Conservation (phyloP, 2,113 vertebrate genomes). For the Sclerurus mexicanus region DNA sequence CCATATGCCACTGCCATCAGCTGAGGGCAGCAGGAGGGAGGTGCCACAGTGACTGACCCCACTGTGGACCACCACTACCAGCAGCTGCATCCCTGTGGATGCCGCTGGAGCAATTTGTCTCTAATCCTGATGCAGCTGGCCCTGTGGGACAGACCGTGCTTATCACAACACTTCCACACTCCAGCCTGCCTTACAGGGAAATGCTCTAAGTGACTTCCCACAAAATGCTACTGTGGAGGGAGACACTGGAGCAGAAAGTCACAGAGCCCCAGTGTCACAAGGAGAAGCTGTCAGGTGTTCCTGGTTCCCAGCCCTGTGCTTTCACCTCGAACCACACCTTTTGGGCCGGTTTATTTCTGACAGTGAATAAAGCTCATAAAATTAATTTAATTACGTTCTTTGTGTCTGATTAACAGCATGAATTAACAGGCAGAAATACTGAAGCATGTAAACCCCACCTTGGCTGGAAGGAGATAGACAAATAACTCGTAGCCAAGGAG, state of each 20-base stretch:
- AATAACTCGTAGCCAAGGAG: conserved; percentile 35
- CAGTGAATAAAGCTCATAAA: conserved; percentile 59
- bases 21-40: too few species aligned
- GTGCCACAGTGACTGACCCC: too few species aligned
- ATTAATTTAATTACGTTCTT: conserved; percentile 63
- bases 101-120: not conserved
- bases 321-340: conserved; percentile 34
- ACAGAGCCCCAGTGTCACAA: not conserved
- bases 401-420: conserved; percentile 68
- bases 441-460: conserved; percentile 66
- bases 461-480: conserved; percentile 64
- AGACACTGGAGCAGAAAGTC: not conserved
- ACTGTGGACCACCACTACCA: too few species aligned
- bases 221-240: accelerated
- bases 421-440: conserved; percentile 72
- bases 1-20: too few species aligned
- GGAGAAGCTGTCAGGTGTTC: not conserved
- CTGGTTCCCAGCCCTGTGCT: conserved; percentile 22
- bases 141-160: not conserved
- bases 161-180: not conserved
- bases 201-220: accelerated
- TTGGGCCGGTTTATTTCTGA: conserved; percentile 36
- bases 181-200: not conserved
- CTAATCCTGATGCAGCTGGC: not conserved
- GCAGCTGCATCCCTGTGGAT: not conserved